Evolutionary conservation across 2,888 invertebrate genomes (phyloP), one percentile per base, ranked within the genome.

Genomic region (Diachrysia chrysitis): DNA sequence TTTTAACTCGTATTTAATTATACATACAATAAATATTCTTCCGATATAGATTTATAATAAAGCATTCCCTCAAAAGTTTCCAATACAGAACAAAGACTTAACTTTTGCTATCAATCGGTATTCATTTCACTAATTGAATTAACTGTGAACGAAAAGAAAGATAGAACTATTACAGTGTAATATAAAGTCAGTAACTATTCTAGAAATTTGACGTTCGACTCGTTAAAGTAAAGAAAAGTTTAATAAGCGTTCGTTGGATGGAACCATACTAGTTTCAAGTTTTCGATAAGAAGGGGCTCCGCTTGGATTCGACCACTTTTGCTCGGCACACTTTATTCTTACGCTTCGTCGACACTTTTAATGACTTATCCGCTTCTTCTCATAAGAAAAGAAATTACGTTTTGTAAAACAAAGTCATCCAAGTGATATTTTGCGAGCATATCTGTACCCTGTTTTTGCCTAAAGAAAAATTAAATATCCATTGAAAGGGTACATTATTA

Each of bases 311-410:
- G 89, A 91, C 93, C 90, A 92, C 89, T 92, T 89, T 89, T 87
- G 84, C 84, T 87, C 83, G 83, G 80, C 87, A 85, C 86, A 84
- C 85, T 89, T 90, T 85, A 89, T 90, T 91, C 89, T 91, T 89
- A 90, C 92, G 92, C 92, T 93, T 85, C 89, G 89, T 87, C 87
- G 89, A 88, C 90, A 92, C 89, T 93, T 94, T 93, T 94, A 94
- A 94, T 94, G 93, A 94, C 93, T 94, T 93, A 92, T 91, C 91
- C 90, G 87, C 86, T 88, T 91, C 91, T 87, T 87, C 83, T 78
- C 84, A 69, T 83, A 85, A 87, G 86, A 89, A 87, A 88, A 83
- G 83, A 79, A 81, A 82, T 84, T 87, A 42, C 85, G 79, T 87
- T 86, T 73, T 63, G 66, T 79, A 73, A 81, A 83, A 78, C 82